Evolutionary conservation across 2,888 invertebrate species (phyloP).

Genomic region (Torymus tubicola): DNA sequence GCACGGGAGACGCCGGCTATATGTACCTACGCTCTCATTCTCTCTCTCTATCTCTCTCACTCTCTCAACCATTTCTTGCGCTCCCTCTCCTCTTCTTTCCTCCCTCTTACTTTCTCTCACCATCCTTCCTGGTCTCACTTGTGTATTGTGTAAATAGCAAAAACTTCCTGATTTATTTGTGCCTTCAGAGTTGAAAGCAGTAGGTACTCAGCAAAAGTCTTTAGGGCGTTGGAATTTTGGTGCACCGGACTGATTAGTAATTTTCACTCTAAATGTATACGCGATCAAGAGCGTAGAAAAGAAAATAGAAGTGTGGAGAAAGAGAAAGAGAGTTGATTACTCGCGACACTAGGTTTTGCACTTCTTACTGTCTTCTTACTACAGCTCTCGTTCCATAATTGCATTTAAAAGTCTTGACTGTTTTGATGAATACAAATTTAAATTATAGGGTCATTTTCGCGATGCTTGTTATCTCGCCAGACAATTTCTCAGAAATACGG

Average conservation of each 20-base stretch:
- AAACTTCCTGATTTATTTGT: slow-evolving; percentile 43
- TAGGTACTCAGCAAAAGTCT: slow-evolving; percentile 11
- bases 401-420: slow-evolving; percentile 40
- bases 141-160: slow-evolving; percentile 41
- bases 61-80: background rate
- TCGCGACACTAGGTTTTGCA: slow-evolving; percentile 6
- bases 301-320: background rate
- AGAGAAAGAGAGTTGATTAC: slow-evolving; percentile 27
- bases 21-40: background rate
- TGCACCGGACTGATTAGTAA: slow-evolving; percentile 35
- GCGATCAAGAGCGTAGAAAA: slow-evolving; percentile 9
- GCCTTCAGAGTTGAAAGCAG: background rate
- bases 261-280: slow-evolving; percentile 49
- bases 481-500: background rate
- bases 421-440: slow-evolving; percentile 39
- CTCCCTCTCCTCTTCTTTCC: background rate
- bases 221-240: slow-evolving; percentile 16
- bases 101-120: background rate
- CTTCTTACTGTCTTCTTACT: slow-evolving; percentile 16
- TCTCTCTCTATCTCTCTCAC: background rate
- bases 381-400: slow-evolving; percentile 2
- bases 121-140: background rate
- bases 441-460: slow-evolving; percentile 10
- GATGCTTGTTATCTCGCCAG: background rate
- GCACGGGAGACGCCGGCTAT: background rate